Percentiles rank a stretch among this genome's conserved stretches.
Evolutionary conservation across 2,797 vertebrate genomes (phyloP).

Genomic region (Pseudopleuronectes americanus): DNA sequence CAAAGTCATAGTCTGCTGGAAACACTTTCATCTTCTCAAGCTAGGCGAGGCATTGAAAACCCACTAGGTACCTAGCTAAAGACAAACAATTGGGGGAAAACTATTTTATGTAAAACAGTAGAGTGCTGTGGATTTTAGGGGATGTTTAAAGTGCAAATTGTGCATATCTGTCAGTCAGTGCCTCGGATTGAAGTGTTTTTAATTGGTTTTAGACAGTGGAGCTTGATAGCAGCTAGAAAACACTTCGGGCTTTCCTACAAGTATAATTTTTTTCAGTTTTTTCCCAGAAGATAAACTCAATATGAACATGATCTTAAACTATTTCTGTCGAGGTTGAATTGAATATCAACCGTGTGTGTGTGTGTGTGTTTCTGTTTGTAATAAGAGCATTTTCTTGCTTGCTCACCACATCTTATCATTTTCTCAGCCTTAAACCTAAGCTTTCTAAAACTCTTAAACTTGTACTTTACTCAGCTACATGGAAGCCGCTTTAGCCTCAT

Average conservation of each 20-base stretch:
- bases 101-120: too few species aligned
- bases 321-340: background rate
- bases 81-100: too few species aligned
- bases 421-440: conserved; percentile 10
- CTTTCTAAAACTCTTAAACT: conserved; percentile 21
- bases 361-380: too few species aligned
- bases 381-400: conserved; percentile 4
- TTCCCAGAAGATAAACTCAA: too few species aligned
- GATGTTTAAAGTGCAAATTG: too few species aligned
- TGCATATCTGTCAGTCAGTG: too few species aligned
- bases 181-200: too few species aligned
- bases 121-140: background rate
- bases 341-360: background rate
- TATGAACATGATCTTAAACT: background rate
- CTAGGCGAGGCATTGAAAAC: background rate
- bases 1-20: background rate
- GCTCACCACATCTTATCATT: background rate
- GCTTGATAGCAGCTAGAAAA: too few species aligned
- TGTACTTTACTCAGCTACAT: background rate
- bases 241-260: too few species aligned
- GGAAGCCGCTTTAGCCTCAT: conserved; percentile 14
- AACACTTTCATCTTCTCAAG: background rate
- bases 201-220: too few species aligned
- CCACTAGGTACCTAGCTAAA: too few species aligned
- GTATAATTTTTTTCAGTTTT: too few species aligned